phyloP scores from a whole-genome alignment of 2,113 vertebrate species.

The Bambusicola thoracicus region DNA sequence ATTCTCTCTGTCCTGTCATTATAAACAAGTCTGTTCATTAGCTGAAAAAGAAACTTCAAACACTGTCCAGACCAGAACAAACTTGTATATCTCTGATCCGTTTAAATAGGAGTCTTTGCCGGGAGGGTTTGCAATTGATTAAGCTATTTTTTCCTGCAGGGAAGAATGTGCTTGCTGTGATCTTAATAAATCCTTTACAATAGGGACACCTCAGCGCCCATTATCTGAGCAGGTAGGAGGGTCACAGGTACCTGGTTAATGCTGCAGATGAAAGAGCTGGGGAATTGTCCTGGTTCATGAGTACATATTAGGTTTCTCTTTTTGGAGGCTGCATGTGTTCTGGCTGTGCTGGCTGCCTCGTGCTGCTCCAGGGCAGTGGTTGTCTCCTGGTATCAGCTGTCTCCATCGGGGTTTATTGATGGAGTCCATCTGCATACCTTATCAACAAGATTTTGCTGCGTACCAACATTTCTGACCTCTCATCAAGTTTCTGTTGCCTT shows the following conservation, averaged over 20 bases:
- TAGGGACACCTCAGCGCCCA: slow-evolving; percentile 4
- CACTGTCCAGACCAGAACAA: slow-evolving; percentile 40
- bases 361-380: slow-evolving; percentile 6
- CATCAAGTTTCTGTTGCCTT: neutral
- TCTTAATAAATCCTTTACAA: slow-evolving; percentile 34
- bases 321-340: neutral
- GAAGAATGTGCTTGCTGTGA: slow-evolving; percentile 38
- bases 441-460: neutral
- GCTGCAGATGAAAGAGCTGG: neutral
- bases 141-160: slow-evolving; percentile 35
- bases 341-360: neutral
- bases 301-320: slow-evolving; percentile 27
- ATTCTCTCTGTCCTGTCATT: slow-evolving; percentile 29
- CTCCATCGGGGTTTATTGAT: slow-evolving; percentile 29
- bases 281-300: slow-evolving; percentile 23
- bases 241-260: slow-evolving; percentile 34
- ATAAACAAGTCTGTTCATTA: slow-evolving; percentile 52
- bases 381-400: slow-evolving; percentile 55
- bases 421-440: slow-evolving; percentile 47
- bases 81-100: slow-evolving; percentile 44
- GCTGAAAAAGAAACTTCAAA: slow-evolving; percentile 34
- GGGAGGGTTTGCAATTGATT: slow-evolving; percentile 28
- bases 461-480: slow-evolving; percentile 36
- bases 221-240: slow-evolving; percentile 20
- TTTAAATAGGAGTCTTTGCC: slow-evolving; percentile 42